Evolutionary conservation across 2,113 vertebrate species (phyloP), one percentile per base, ranked within the genome.

Genomic region (Periophthalmodon schlosseri): DNA sequence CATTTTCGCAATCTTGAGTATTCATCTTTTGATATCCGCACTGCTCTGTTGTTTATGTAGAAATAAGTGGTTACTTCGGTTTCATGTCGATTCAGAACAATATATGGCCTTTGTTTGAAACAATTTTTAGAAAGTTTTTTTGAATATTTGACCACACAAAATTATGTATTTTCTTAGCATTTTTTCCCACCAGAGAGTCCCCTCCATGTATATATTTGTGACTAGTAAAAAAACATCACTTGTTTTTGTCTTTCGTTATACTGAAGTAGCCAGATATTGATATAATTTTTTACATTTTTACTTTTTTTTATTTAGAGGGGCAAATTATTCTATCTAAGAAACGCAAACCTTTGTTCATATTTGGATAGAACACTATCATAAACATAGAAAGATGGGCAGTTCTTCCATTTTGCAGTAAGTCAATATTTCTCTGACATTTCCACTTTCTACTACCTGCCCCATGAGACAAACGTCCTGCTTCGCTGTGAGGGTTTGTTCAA

Each of bases 401-500:
- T 34, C 3, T 7, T 20, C 28, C 23, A 60, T 60, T 64, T 64
- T 36, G 33, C 1, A 64, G 8, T 15, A 64, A 18, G 5, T 36
- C 36, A 34, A 64, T 23, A 61, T 61, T 61, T 28, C 24, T 28
- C 24, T 61, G 57, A 28, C 61, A 65, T 65, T 65, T 65, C 20
- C 64, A 65, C 36, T 44, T 44, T 18, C n/a, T 23, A 47, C 44
- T 20, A 16, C 24, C 44, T 4, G 10, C 13, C 68, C 39, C 39
- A 18, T 14, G 20, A 70, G 66, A 77, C 66, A 75, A 83, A 70
- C 16, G 16, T 68, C 69, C 71, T 52, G 16, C 74, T 46, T 68
- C 61, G 74, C 4, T 34, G 11, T 13, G 24, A 75, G 7, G 57
- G 68, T 83, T 86, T 76, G 54, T 58, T 69, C 71, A 75, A 23